phyloP scores from a whole-genome alignment of 2,888 invertebrate genomes.

The Hypolimnas misippus region DNA sequence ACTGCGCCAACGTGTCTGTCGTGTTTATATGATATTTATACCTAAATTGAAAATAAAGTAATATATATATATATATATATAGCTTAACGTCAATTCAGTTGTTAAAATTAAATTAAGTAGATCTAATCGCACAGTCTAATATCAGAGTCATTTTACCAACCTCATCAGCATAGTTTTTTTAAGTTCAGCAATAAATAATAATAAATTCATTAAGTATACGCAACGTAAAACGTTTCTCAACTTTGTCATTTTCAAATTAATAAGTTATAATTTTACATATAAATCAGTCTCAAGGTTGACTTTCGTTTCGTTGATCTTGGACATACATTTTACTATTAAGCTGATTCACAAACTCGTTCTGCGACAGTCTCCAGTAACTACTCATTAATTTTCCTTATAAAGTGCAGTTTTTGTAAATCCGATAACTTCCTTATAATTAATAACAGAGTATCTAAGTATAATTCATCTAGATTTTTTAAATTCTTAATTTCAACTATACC shows the following conservation, averaged over 20 bases:
- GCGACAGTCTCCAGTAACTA: slow-evolving; percentile 47
- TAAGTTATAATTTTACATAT: not conserved
- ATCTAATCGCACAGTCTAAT: too few relatives aligned
- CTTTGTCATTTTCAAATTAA: not conserved
- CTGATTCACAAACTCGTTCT: slow-evolving; percentile 33
- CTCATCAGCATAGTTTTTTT: too few relatives aligned
- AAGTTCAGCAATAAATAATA: too few relatives aligned
- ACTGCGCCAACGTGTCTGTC: too few relatives aligned
- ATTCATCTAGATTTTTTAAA: too few relatives aligned
- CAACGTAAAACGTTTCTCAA: not conserved
- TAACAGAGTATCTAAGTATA: slow-evolving; percentile 49
- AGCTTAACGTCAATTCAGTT: too few relatives aligned
- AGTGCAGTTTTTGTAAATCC: slow-evolving; percentile 50
- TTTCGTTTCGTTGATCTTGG: slow-evolving; percentile 5
- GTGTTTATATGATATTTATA: too few relatives aligned
- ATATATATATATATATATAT: too few relatives aligned
- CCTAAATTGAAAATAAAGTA: too few relatives aligned
- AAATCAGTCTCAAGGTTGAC: slow-evolving; percentile 3
- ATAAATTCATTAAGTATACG: not conserved
- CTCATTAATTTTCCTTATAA: slow-evolving; percentile 49
- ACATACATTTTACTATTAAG: slow-evolving; percentile 3
- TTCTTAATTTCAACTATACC: too few relatives aligned
- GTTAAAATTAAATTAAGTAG: too few relatives aligned
- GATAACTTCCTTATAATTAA: slow-evolving; percentile 47
- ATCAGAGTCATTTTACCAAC: too few relatives aligned